Evolutionary conservation across 2,888 invertebrate genomes (phyloP), one percentile per base, ranked within the genome.

Genomic region (Mesoligia furuncula): DNA sequence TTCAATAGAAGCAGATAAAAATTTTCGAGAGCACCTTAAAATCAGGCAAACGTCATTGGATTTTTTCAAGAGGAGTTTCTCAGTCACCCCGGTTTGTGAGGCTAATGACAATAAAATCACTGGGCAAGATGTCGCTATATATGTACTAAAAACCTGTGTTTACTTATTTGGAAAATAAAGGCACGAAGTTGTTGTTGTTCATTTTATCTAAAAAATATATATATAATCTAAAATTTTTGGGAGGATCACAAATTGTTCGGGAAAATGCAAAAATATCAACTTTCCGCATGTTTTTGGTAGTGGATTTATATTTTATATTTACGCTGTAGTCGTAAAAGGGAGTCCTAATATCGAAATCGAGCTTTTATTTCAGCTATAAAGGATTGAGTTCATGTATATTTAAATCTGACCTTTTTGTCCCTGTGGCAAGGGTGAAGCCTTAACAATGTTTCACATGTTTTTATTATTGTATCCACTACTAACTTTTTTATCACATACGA

Each of bases 191-290:
- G 31, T 31, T 9, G 1, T n/a, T 13, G 24, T 42, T 57, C 17
- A 15, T 54, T 57, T 72, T 20, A 45, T 20, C 6, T 0, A 1
- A 71, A 17, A 27, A 11, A 45, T 17, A 65, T 42, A 31, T 2
- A 2, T 8, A 27, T 48, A 61, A 51, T 2, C 20, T 51, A 0
- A 3, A 17, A 27, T n/a, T 17, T 45, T 76, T 24, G 11, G 27
- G 2, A 77, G 39, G n/a, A 59, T 61, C 51, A 31, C 54, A 27
- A 8, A 69, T 36, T 59, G 24, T 64, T 39, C 61, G 51, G 24
- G 24, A 31, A 82, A 79, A 81, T 68, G 27, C 24, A 67, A 72
- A 45, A 85, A 82, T 78, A 81, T 68, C 15, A 78, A 71, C 57
- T 71, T 76, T 59, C 31, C 24, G 42, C 24, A 20, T 61, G 61